Conservation (phyloP, 64 coral and sea anemone species). For the Exaiptasia diaphana region DNA sequence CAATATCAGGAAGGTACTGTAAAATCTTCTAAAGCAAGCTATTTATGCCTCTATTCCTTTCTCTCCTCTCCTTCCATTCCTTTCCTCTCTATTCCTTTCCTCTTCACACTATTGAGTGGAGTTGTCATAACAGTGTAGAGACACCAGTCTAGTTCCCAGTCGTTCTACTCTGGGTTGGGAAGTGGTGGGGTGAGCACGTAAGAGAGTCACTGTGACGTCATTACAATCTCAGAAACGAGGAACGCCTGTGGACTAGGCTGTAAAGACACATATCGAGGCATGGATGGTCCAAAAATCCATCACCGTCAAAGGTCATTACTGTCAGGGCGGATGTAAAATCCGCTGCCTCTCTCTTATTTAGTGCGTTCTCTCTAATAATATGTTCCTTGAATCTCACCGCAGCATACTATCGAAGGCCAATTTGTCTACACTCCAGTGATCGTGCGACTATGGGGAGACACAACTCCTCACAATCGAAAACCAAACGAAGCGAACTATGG, state of each 20-base stretch:
- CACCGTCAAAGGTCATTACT: background rate
- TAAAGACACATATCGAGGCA: background rate
- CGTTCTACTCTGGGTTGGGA: background rate
- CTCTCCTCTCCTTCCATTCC: background rate
- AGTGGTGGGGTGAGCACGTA: too few species aligned
- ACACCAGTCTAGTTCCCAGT: too few species aligned
- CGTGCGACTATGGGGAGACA: background rate
- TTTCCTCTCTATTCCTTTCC: background rate
- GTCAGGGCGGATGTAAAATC: background rate
- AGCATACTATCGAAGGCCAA: slow-evolving; percentile 45
- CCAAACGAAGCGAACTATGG: background rate
- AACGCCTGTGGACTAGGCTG: background rate
- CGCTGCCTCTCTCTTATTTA: background rate
- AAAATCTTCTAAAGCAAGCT: background rate
- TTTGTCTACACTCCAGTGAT: slow-evolving; percentile 29
- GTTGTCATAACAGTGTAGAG: background rate
- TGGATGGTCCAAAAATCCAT: background rate
- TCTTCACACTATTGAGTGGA: too few species aligned
- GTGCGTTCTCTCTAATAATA: background rate
- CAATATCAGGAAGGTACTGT: slow-evolving; percentile 59
- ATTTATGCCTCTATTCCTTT: background rate
- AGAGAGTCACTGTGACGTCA: too few species aligned
- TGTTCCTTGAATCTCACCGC: background rate
- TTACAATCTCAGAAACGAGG: too few species aligned
- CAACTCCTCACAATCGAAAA: background rate